phyloP scores from a whole-genome alignment of 2,888 invertebrate species.

The Maniola hyperantus region DNA sequence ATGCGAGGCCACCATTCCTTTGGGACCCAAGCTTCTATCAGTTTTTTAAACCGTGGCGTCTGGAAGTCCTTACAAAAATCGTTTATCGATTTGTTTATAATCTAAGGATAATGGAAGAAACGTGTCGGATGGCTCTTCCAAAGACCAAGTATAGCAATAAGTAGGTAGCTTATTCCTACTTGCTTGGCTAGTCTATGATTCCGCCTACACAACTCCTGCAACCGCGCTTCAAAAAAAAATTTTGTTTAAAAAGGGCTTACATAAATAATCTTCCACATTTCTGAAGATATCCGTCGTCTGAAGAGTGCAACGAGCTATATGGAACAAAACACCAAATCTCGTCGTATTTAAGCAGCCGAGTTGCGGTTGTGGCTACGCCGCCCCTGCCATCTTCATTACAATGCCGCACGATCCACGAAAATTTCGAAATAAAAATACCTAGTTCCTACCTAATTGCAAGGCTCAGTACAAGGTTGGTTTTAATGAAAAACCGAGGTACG shows the following conservation, averaged over 20 bases:
- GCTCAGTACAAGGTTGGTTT: constrained; percentile 21
- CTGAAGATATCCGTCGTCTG: constrained; percentile 28
- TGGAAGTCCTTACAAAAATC: too few species aligned
- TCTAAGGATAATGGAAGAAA: too few species aligned
- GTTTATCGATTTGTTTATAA: too few species aligned
- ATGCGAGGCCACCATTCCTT: too few species aligned
- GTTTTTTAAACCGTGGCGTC: too few species aligned
- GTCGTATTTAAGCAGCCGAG: constrained; percentile 61
- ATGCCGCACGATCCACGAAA: constrained; percentile 63
- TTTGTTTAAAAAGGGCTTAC: constrained; percentile 52
- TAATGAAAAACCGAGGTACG: constrained; percentile 13
- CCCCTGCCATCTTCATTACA: constrained; percentile 65
- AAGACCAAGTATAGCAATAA: too few species aligned
- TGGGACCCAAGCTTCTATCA: too few species aligned
- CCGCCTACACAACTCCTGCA: too few species aligned
- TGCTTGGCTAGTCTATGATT: too few species aligned
- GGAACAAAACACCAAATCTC: constrained; percentile 49
- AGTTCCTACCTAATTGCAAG: constrained; percentile 26
- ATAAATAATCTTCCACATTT: constrained; percentile 67
- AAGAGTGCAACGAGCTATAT: constrained; percentile 45
- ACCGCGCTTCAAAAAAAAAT: too few species aligned
- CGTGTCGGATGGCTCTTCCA: too few species aligned
- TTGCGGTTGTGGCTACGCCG: constrained; percentile 58
- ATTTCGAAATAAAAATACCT: constrained; percentile 55
- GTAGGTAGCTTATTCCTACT: too few species aligned